Base-by-base conservation (phyloP, 1,140 invertebrate species). In the Copidosoma floridanum region DNA sequence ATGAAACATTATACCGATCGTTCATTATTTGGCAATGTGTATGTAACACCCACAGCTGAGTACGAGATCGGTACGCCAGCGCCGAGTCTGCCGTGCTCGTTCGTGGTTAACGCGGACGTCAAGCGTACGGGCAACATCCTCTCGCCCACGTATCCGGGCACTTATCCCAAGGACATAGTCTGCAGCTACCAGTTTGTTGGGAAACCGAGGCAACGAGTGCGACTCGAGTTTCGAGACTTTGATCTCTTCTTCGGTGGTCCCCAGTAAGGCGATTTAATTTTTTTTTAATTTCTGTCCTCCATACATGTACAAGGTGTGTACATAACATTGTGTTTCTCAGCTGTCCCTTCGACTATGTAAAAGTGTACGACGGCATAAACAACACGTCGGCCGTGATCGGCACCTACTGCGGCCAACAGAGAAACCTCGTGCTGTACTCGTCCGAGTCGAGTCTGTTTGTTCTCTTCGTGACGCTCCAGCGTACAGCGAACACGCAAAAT, bases 241-340 rank as follows among this genome's bases (percentile, higher is more conserved):
- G 96, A 98, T 81, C 86, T 99, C 53, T 98, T 97, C 83, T 98
- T 94, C 82, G 97, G 97, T 67, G 97, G 97, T 68, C 89, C 95
- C 71, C 97, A 99, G 96, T 99, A 83, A 93, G 92, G 90, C 78
- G n/a, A n/a, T n/a, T n/a, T 55, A 58, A 61, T 61, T 59, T n/a
- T 3, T 40, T 55, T 63, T n/a, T 27, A 18, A 27, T 54, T 57
- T 47, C n/a, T n/a, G n/a, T n/a, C n/a, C n/a, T n/a, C n/a, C n/a
- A n/a, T n/a, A n/a, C n/a, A n/a, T n/a, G n/a, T n/a, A n/a, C n/a
- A n/a, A n/a, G n/a, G n/a, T n/a, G n/a, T n/a, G n/a, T n/a, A n/a
- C n/a, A n/a, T n/a, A n/a, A n/a, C n/a, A n/a, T 32, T 12, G 29
- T 32, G 29, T 32, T 50, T 63, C 79, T 12, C 83, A 99, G 97